Evolutionary conservation across 35 echinoderm and acorn worm species (phyloP).

Genomic region (Stichopus chloronotus): DNA sequence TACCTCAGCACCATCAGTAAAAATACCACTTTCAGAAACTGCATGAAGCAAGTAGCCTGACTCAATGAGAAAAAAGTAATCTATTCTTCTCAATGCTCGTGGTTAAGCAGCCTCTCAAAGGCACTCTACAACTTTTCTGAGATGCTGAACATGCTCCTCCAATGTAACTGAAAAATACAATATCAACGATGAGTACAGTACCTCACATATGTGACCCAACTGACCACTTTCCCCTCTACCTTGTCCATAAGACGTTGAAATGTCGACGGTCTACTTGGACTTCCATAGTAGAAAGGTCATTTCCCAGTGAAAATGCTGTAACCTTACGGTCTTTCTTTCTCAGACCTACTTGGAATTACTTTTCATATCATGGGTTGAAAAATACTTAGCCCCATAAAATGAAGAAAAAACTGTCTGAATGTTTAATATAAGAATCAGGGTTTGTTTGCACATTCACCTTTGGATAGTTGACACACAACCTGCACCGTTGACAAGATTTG

Average conservation of each 20-base stretch:
- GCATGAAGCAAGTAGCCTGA: not conserved
- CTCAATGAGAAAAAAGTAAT: slow-evolving; percentile 34
- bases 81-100: slow-evolving; percentile 17
- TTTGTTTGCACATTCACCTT: slow-evolving; percentile 41
- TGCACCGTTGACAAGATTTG: slow-evolving; percentile 14
- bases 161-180: slow-evolving; percentile 1
- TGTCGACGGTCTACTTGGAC: slow-evolving; percentile 45
- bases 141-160: slow-evolving; percentile 30
- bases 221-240: not conserved
- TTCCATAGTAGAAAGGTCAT: slow-evolving; percentile 38
- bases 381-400: slow-evolving; percentile 29
- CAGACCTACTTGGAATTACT: not conserved
- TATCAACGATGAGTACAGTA: slow-evolving; percentile 27
- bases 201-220: slow-evolving; percentile 30
- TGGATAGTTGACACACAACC: slow-evolving; percentile 52
- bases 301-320: not conserved
- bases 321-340: not conserved
- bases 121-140: not conserved
- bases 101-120: slow-evolving; percentile 21
- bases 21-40: slow-evolving; percentile 17
- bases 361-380: slow-evolving; percentile 48
- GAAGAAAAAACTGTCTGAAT: slow-evolving; percentile 29
- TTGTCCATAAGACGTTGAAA: slow-evolving; percentile 61
- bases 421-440: slow-evolving; percentile 33
- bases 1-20: slow-evolving; percentile 11